Evolutionary conservation across 2,113 vertebrate species (phyloP), one percentile per base, ranked within the genome.

Genomic region (Ceyx margarethae): DNA sequence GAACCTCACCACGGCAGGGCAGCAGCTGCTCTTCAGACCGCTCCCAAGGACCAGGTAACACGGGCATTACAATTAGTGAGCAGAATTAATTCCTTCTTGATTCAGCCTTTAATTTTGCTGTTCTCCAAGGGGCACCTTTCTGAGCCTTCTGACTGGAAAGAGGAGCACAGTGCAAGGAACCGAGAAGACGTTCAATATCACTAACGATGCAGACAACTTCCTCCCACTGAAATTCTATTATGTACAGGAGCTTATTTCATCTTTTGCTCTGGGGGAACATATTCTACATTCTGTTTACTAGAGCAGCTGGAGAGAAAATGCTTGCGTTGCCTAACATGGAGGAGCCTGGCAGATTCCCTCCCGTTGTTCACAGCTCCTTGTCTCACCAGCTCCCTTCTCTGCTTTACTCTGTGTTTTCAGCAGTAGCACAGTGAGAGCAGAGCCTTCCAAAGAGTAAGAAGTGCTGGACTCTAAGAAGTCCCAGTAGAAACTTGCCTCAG

Each of bases 271-370:
- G 31, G 87, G 75, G 64, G 45, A 85, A 66, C 40, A 8, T 43
- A 87, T 91, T 87, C 87, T 56, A 91, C 75, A 92, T 95, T 81
- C 50, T 94, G 90, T 94, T 96, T 97, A 89, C 69, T 92, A 75
- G 51, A 95, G 56, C 26, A 91, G 65, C 90, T 56, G 65, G 72
- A 69, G 93, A 96, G 88, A 94, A 96, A 92, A 79, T 12, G 4
- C 82, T 93, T 58, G 35, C 43, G 19, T 78, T 93, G 96, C 76
- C 87, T 17, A 85, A 91, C 87, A 37, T 69, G 54, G 43, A 87
- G 78, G 46, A 93, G 45, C 75, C 87, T 82, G 94, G 45, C 82
- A 85, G 84, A 88, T 92, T 66, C 84, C 78, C 51, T 77, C 3
- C 0, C 1, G 6, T 61, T 90, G 35, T 60, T 96, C 75, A 81